Evolutionary conservation across 2,888 invertebrate genomes (phyloP), one percentile per base, ranked within the genome.

Genomic region (Ellobium chinense): DNA sequence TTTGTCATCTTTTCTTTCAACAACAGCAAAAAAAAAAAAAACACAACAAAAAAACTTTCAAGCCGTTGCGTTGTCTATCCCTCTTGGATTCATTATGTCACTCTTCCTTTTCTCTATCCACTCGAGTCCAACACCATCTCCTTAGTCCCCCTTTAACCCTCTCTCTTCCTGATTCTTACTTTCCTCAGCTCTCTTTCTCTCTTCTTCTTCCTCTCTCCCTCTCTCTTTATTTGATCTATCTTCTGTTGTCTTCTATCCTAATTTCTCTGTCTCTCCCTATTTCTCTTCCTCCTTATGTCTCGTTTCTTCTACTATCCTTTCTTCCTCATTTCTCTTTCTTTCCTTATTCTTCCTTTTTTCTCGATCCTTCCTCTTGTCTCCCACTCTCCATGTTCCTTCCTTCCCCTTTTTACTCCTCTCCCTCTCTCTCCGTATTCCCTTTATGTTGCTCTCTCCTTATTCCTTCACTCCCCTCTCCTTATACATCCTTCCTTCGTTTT

Each of bases 151-250:
- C n/a, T n/a, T n/a, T n/a, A n/a, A n/a, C n/a, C n/a, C 31, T 39
- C 18, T 29, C 21, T 62, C 75, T 75, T 14, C 29, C 24, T 75
- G 27, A 14, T 62, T 24, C 21, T 62, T n/a, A 27, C 9, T 27
- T 29, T 63, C 46, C 5, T 18, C 18, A 2, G n/a, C 46, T 39
- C 31, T 21, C 29, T 37, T 21, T 29, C 24, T 27, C 31, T 75
- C 63, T 31, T 27, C 31, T 46, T 75, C 63, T 62, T 29, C 12
- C 58, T 75, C 39, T 75, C 9, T 14, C 31, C 36, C 37, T 62
- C 21, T 37, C 27, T 36, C 39, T 27, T 37, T 24, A n/a, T n/a
- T n/a, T n/a, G n/a, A n/a, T n/a, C n/a, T n/a, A n/a, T n/a, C 36
- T 74, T 7, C 24, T 36, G 12, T 24, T 46, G 9, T 27, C 5